Percentiles rank a stretch among this genome's conserved stretches.
These are phyloP conservation scores for Calephelis nemesis DNA, from an alignment of 1,140 invertebrate species.

Conservation along the genomic window DNA sequence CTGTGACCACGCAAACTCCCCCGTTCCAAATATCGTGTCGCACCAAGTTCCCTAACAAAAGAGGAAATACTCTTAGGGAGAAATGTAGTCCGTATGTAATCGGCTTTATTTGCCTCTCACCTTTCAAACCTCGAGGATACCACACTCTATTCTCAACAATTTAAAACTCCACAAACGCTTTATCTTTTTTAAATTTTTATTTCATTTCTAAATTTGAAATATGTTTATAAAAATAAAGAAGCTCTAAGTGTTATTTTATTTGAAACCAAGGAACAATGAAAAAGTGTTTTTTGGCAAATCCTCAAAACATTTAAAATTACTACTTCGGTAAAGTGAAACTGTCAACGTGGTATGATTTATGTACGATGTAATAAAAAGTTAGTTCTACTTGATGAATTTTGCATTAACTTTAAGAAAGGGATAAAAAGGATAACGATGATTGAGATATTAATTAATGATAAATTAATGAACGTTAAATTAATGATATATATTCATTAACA, in stretches of 20 bases:
- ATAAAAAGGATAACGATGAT: not conserved
- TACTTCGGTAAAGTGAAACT: slow-evolving; percentile 30
- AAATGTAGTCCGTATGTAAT: slow-evolving; percentile 62
- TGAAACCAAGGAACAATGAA: slow-evolving; percentile 12
- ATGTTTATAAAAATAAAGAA: slow-evolving; percentile 19
- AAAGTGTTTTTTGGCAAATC: slow-evolving; percentile 30
- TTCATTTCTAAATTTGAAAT: slow-evolving; percentile 5
- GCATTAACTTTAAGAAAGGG: not conserved
- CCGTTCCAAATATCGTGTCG: slow-evolving; percentile 44
- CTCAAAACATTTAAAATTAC: slow-evolving; percentile 24
- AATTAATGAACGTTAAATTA: not conserved
- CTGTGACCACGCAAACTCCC: slow-evolving; percentile 31
- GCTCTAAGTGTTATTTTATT: slow-evolving; percentile 19
- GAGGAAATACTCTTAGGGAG: slow-evolving; percentile 50
- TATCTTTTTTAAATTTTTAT: slow-evolving; percentile 19
- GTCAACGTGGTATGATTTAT: slow-evolving; percentile 29
- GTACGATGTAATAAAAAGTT: slow-evolving; percentile 2
- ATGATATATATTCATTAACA: slow-evolving; percentile 13
- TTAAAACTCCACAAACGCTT: slow-evolving; percentile 37
- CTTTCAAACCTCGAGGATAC: slow-evolving; percentile 35
- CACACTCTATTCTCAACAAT: slow-evolving; percentile 38
- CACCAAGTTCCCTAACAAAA: slow-evolving; percentile 47
- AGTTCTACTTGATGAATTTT: slow-evolving; percentile 1
- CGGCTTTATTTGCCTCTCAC: slow-evolving; percentile 60
- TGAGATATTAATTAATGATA: not conserved